Conservation (phyloP, 2,113 vertebrate species). For the Actenoides lindsayi region DNA sequence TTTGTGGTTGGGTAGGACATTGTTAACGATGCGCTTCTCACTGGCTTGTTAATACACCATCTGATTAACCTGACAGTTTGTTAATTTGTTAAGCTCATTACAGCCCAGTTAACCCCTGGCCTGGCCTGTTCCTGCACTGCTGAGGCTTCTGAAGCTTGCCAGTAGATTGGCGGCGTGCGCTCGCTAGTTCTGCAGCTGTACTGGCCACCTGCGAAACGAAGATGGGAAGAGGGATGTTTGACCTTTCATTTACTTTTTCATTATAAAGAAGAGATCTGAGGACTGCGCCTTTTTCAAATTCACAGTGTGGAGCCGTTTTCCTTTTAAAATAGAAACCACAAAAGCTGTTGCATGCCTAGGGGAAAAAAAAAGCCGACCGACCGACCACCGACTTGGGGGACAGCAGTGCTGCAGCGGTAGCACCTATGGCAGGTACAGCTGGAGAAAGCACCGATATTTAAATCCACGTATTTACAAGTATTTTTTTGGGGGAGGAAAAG, state of each 20-base stretch:
- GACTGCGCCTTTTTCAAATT: not conserved
- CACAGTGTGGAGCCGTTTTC: not conserved
- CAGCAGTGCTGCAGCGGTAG: not conserved
- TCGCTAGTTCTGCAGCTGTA: not conserved
- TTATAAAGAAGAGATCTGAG: not conserved
- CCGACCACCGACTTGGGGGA: not conserved
- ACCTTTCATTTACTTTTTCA: not conserved
- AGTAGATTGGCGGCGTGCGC: rapidly evolving
- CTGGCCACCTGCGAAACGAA: not conserved
- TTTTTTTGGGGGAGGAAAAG: not conserved
- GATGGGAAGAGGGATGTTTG: not conserved
- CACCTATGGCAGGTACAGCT: rapidly evolving
- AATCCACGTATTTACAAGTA: rapidly evolving
- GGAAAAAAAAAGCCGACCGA: not conserved
- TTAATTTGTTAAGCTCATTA: not conserved
- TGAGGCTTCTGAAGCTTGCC: not conserved
- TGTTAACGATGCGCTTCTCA: not conserved
- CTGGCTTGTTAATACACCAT: not conserved
- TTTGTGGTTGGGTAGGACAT: not conserved
- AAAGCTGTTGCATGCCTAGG: not conserved
- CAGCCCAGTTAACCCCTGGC: not conserved
- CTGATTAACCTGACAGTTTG: not conserved
- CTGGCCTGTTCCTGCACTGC: not conserved
- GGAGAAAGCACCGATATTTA: too few species aligned
- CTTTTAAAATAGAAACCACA: not conserved